These are phyloP conservation scores for Ceuthmochares aereus DNA, from an alignment of 2,113 vertebrate species.

Conservation along the genomic window DNA sequence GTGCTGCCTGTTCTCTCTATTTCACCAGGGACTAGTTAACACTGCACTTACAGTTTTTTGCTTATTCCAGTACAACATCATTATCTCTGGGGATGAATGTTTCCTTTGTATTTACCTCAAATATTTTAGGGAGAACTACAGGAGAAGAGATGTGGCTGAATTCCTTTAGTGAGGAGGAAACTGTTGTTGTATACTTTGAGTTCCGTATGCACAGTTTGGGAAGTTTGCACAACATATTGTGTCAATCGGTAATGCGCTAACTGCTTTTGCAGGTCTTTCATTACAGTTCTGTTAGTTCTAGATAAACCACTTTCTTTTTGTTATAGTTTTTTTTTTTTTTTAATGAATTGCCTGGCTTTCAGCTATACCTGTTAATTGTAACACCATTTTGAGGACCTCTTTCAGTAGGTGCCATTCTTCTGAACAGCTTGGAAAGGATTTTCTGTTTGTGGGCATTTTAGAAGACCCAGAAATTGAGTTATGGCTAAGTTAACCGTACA, in stretches of 20 bases:
- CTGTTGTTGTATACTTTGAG: not conserved
- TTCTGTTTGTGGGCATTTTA: not conserved
- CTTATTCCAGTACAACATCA: not conserved
- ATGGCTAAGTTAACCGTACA: not conserved
- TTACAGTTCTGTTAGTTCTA: not conserved
- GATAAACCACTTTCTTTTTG: not conserved
- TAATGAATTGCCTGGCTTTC: not conserved
- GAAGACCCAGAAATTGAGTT: not conserved
- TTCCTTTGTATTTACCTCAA: not conserved
- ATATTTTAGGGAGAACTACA: not conserved
- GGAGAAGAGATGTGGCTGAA: not conserved
- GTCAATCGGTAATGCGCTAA: not conserved
- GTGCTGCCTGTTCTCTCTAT: not conserved
- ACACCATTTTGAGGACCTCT: not conserved
- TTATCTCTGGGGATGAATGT: not conserved
- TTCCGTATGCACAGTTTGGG: not conserved
- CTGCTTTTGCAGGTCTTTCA: not conserved
- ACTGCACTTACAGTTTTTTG: accelerated
- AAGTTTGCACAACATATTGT: not conserved
- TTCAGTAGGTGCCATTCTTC: not conserved
- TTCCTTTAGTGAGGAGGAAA: not conserved
- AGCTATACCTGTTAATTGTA: not conserved
- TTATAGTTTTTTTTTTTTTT: not conserved
- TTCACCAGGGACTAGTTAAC: not conserved
- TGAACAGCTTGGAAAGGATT: not conserved